Evolutionary conservation across 2,888 invertebrate genomes (phyloP).

Genomic region (Ctenicera cuprea): DNA sequence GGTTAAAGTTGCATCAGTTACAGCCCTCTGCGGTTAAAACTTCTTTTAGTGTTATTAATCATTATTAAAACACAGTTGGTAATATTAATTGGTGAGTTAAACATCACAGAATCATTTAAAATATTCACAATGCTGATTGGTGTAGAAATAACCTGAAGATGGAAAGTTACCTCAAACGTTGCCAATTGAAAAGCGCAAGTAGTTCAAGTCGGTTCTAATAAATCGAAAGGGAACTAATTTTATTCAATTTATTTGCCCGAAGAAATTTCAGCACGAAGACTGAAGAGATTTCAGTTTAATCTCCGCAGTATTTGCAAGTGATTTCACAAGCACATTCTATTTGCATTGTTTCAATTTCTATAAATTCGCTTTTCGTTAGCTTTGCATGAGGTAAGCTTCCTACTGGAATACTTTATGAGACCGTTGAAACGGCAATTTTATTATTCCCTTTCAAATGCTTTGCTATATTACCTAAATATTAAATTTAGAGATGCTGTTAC

Average conservation of each 20-base stretch:
- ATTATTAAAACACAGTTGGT: conserved; percentile 24
- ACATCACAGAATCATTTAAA: background rate
- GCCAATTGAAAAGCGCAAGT: background rate
- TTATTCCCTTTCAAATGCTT: conserved; percentile 31
- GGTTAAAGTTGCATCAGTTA: conserved; percentile 48
- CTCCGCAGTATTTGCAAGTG: conserved; percentile 32
- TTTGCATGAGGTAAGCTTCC: conserved; percentile 37
- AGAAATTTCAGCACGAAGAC: conserved; percentile 25
- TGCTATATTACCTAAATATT: conserved; percentile 21
- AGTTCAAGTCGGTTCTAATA: too few species aligned
- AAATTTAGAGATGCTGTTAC: conserved; percentile 19
- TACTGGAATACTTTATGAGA: conserved; percentile 31
- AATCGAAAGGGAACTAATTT: conserved; percentile 31
- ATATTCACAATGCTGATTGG: conserved; percentile 20
- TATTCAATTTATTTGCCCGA: conserved; percentile 30
- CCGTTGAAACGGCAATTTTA: conserved; percentile 23
- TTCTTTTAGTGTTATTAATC: conserved; percentile 33
- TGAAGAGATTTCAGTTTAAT: conserved; percentile 33
- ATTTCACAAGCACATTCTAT: conserved; percentile 40
- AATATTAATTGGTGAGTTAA: conserved; percentile 10
- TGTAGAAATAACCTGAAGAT: too few species aligned
- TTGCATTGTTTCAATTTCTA: conserved; percentile 44
- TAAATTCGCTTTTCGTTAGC: conserved; percentile 33
- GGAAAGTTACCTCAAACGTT: background rate
- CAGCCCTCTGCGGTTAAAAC: conserved; percentile 37